phyloP scores from a whole-genome alignment of 2,797 vertebrate species.

The Poeciliopsis gracilis region DNA sequence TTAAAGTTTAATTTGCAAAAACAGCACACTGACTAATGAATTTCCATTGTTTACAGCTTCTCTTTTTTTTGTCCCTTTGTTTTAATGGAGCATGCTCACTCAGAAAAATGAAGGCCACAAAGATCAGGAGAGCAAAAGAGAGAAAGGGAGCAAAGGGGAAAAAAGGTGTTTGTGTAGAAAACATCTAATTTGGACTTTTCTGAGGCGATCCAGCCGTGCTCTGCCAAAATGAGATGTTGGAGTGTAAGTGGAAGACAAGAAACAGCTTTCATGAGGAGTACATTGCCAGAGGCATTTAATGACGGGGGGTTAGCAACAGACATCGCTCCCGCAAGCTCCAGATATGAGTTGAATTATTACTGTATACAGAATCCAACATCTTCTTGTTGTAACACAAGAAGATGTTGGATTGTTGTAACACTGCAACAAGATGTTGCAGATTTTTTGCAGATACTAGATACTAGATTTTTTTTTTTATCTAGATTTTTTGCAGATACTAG shows the following conservation, averaged over 20 bases:
- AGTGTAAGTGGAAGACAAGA: conserved; percentile 62
- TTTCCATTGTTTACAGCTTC: conserved; percentile 48
- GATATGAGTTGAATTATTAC: conserved; percentile 65
- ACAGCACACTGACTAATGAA: conserved; percentile 61
- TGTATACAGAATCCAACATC: conserved; percentile 51
- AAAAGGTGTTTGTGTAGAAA: conserved; percentile 55
- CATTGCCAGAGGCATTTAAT: conserved; percentile 68
- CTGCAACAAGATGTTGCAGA: conserved; percentile 8
- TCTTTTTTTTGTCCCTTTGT: conserved; percentile 53
- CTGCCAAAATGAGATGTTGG: conserved; percentile 66
- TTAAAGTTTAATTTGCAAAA: conserved; percentile 69
- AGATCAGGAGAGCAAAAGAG: conserved; percentile 6
- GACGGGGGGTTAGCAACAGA: conserved; percentile 55
- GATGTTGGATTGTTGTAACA: conserved; percentile 27
- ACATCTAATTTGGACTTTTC: conserved; percentile 77
- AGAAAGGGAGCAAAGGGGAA: background rate
- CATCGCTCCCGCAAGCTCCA: conserved; percentile 46
- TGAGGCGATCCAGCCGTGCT: conserved; percentile 38
- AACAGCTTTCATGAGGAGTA: conserved; percentile 64
- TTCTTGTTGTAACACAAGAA: conserved; percentile 36
- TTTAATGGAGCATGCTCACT: conserved; percentile 58
- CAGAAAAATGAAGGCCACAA: conserved; percentile 47
- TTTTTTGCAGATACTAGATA: too few relatives aligned
- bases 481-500: too few relatives aligned
- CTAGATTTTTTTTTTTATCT: too few relatives aligned